Evolutionary conservation across 2,888 invertebrate species (phyloP), one percentile per base, ranked within the genome.

Genomic region (Drosophila anomelani): DNA sequence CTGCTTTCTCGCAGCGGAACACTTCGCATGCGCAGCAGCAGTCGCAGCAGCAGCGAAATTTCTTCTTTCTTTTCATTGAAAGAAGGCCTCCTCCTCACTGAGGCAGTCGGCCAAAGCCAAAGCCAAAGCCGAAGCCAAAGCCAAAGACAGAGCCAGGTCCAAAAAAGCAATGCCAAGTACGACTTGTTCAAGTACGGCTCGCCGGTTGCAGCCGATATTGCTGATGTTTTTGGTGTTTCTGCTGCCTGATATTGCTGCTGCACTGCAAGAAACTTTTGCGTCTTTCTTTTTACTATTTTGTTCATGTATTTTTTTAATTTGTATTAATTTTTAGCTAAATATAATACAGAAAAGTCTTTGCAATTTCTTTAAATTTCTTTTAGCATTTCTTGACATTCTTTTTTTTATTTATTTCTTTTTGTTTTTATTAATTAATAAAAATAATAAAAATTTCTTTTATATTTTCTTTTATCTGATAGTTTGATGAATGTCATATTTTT

Each of bases 1-100:
- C 93, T 93, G 93, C 92, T 93, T 92, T 92, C 92, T 91, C 91
- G 88, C 89, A 90, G 91, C 92, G 92, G 91, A 92, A 92, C 91
- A 92, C 92, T 92, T 92, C 90, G 91, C 91, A 91, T 92, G 90
- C 90, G 87, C 90, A 88, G 81, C 88, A 82, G 61, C 75, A 63
- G 71, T 63, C 36, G 72, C 49, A 23, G 81, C 41, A 63, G 43
- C 47, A 56, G 85, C 80, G 89, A 90, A 91, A 89, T 90, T 90
- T 90, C 84, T 67, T 68, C 61, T 68, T 90, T 90, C 85, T 83
- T 81, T 88, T 84, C 90, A 88, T 85, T 81, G 85, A 83, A 70
- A 74, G 61, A 76, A 79, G 80, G 84, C 75, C 56, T 68, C 75
- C 47, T 46, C 64, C 49, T 47, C 77, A 76, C 54, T 73, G 59